Evolutionary conservation across 1,140 invertebrate species (phyloP).

Genomic region (Oncopeltus fasciatus): DNA sequence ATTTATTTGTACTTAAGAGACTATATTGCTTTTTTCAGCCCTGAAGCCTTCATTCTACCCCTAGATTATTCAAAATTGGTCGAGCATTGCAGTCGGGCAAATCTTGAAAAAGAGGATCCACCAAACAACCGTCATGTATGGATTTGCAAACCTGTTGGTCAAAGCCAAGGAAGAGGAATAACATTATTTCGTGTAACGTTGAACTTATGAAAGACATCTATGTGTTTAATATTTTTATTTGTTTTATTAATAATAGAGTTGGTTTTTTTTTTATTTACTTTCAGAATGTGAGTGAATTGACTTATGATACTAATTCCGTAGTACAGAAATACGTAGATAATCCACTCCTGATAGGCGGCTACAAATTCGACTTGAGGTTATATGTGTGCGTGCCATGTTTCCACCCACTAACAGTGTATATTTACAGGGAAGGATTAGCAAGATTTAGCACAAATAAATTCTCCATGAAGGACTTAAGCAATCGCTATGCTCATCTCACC

Average conservation of each 20-base stretch:
- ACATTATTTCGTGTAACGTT: slow-evolving; percentile 63
- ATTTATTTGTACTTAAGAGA: no score
- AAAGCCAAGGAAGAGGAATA: slow-evolving; percentile 69
- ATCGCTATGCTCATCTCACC: slow-evolving; percentile 77
- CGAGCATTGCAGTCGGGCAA: slow-evolving; percentile 48
- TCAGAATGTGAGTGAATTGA: slow-evolving; percentile 58
- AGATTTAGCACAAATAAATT: slow-evolving; percentile 61
- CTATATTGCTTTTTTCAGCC: slow-evolving; percentile 36
- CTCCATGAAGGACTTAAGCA: slow-evolving; percentile 61
- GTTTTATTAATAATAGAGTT: no score
- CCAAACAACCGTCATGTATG: slow-evolving; percentile 37
- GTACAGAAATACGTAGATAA: slow-evolving; percentile 75
- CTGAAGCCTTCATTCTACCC: slow-evolving; percentile 62
- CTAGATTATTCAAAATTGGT: slow-evolving; percentile 71
- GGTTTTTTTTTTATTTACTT: slow-evolving; percentile 25
- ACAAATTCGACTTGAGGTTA: slow-evolving; percentile 73
- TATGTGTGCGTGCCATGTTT: slow-evolving; percentile 76
- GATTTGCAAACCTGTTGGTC: slow-evolving; percentile 76
- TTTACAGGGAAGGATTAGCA: slow-evolving; percentile 68
- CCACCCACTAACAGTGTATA: slow-evolving; percentile 61
- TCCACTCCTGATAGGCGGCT: slow-evolving; percentile 68
- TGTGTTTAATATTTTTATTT: no score
- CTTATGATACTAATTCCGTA: slow-evolving; percentile 51
- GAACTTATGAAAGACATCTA: no score
- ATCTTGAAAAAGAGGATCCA: slow-evolving; percentile 25